Conservation (phyloP, 1,140 invertebrate species). For the Eumeta japonica region DNA sequence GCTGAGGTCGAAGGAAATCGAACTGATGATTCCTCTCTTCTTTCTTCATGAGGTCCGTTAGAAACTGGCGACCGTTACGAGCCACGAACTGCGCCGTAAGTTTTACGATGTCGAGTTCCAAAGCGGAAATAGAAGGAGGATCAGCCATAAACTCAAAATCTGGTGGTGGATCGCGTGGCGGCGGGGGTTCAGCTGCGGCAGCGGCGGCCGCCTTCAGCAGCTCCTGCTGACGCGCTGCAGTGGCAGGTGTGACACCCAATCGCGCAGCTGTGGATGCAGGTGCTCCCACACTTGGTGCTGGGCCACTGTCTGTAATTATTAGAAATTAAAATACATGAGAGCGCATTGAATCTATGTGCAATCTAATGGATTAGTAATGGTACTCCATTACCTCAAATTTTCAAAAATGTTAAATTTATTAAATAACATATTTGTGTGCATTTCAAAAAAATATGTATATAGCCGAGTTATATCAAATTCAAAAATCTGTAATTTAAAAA, state of each 20-base stretch:
- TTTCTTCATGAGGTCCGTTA: conserved; percentile 97
- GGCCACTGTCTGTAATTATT: not conserved
- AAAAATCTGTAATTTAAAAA: too few species aligned
- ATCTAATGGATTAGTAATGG: too few species aligned
- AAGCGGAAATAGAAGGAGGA: conserved; percentile 97
- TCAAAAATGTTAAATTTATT: too few species aligned
- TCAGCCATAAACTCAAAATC: conserved; percentile 98
- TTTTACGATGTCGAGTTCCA: conserved; percentile 98
- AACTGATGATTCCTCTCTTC: conserved; percentile 99
- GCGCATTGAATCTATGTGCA: too few species aligned
- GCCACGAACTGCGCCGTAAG: conserved; percentile 99
- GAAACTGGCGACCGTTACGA: conserved; percentile 94
- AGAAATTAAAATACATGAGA: too few species aligned
- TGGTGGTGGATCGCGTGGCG: conserved; percentile 91
- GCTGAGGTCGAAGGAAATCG: conserved; percentile 97
- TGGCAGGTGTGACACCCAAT: conserved; percentile 65
- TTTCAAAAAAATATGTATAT: too few species aligned
- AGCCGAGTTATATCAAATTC: too few species aligned
- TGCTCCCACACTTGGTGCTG: conserved; percentile 20
- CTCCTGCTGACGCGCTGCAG: conserved; percentile 84
- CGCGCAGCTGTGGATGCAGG: conserved; percentile 18
- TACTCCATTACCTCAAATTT: too few species aligned
- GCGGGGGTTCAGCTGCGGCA: conserved; percentile 80
- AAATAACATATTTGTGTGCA: too few species aligned
- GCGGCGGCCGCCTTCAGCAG: conserved; percentile 77